Evolutionary conservation across 2,113 vertebrate genomes (phyloP).

Genomic region (Pithys albifrons): DNA sequence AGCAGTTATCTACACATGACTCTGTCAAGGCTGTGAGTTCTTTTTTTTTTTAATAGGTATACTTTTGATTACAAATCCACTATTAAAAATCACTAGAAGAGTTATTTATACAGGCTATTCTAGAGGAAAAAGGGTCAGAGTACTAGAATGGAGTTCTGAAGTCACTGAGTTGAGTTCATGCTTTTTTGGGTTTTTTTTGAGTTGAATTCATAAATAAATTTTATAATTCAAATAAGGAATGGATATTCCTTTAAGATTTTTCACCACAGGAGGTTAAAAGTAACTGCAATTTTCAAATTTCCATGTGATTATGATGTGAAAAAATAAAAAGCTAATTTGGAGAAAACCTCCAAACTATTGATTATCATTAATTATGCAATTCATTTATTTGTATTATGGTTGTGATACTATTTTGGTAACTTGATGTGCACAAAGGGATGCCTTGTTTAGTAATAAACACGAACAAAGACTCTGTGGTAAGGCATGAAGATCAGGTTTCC

Average conservation of each 20-base stretch:
- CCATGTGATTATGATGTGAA: not conserved
- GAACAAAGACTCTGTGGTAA: not conserved
- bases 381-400: not conserved
- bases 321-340: not conserved
- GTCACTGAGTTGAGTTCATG: not conserved
- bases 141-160: not conserved
- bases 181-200: not conserved
- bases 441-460: not conserved
- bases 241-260: not conserved
- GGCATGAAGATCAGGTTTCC: not conserved
- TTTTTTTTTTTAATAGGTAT: not conserved
- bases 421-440: not conserved
- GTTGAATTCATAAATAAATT: not conserved
- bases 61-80: not conserved
- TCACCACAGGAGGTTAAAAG: not conserved
- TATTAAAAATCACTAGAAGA: not conserved
- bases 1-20: not conserved
- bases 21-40: not conserved
- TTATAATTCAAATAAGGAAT: not conserved
- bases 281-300: not conserved
- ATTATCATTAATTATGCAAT: not conserved
- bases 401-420: not conserved
- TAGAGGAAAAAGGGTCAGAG: not conserved
- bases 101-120: not conserved
- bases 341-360: fast-evolving